Conservation (phyloP, 2,113 vertebrate species). For the Ahaetulla prasina region DNA sequence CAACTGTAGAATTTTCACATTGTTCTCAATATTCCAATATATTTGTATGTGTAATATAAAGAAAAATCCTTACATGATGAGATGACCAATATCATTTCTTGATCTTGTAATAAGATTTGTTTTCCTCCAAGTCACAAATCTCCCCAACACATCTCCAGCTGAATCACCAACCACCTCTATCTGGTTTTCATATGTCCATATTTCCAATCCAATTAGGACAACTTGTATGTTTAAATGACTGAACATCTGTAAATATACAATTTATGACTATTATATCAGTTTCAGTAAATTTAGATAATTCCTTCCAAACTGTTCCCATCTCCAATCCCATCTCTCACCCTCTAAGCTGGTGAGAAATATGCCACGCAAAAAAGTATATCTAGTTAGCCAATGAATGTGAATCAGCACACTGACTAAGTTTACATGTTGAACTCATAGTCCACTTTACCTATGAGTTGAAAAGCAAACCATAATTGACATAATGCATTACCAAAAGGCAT, state of each 20-base stretch:
- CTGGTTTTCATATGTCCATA: constrained; percentile 73
- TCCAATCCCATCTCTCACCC: not conserved
- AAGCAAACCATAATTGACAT: not conserved
- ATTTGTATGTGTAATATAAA: not conserved
- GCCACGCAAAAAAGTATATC: not conserved
- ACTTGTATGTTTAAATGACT: constrained; percentile 78
- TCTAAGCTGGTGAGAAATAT: not conserved
- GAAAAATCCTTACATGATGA: constrained; percentile 75
- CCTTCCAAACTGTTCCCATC: not conserved
- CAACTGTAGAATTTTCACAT: not conserved
- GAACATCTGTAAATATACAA: constrained; percentile 71
- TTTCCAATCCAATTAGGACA: constrained; percentile 75
- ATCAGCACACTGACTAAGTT: not conserved
- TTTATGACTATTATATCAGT: not conserved
- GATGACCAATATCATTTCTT: constrained; percentile 74
- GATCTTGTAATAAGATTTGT: constrained; percentile 43
- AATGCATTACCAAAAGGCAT: not conserved
- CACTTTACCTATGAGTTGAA: not conserved
- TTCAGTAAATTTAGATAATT: not conserved
- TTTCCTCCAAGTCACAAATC: constrained; percentile 78
- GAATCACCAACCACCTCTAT: constrained; percentile 61
- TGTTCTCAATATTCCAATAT: not conserved
- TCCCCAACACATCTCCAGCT: constrained; percentile 69
- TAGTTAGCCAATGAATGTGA: not conserved
- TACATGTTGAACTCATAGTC: not conserved